A percentile compares a stretch with the other conserved stretches of the same genome.
phyloP scores from a whole-genome alignment of 2,113 vertebrate genomes.

The Mus spicilegus region DNA sequence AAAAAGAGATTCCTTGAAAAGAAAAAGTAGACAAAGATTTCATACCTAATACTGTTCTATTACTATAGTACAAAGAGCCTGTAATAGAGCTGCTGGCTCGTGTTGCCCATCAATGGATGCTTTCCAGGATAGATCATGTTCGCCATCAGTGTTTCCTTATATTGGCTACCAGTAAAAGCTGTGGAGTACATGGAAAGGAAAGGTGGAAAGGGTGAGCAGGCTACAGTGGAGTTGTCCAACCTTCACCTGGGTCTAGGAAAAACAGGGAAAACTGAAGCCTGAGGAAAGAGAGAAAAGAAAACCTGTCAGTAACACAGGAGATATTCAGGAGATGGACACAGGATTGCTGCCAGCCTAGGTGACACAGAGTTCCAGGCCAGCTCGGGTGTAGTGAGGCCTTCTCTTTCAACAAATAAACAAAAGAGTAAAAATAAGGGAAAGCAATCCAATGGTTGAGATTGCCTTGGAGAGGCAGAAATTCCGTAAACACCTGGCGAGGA shows the following conservation, averaged over 20 bases:
- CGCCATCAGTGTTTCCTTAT: neutral
- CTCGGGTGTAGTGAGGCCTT: neutral
- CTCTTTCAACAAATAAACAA: neutral
- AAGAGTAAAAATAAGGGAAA: neutral
- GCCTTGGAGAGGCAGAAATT: too few relatives aligned
- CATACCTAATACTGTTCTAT: neutral
- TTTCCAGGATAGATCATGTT: neutral
- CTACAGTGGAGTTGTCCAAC: neutral
- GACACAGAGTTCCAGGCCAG: neutral
- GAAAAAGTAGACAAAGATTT: neutral
- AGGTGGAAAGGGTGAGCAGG: neutral
- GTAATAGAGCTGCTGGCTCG: neutral
- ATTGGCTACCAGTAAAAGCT: neutral
- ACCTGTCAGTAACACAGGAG: neutral
- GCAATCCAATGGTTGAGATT: neutral
- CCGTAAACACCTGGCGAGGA: too few relatives aligned
- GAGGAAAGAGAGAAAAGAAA: fast-evolving
- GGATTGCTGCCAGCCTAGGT: neutral
- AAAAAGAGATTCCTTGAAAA: neutral
- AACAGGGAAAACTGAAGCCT: neutral
- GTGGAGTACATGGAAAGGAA: neutral
- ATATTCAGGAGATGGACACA: neutral
- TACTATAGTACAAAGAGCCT: neutral
- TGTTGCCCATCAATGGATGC: neutral
- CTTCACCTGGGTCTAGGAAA: neutral